Base-by-base conservation (phyloP, 2,888 invertebrate genomes). In the Bembecia ichneumoniformis region DNA sequence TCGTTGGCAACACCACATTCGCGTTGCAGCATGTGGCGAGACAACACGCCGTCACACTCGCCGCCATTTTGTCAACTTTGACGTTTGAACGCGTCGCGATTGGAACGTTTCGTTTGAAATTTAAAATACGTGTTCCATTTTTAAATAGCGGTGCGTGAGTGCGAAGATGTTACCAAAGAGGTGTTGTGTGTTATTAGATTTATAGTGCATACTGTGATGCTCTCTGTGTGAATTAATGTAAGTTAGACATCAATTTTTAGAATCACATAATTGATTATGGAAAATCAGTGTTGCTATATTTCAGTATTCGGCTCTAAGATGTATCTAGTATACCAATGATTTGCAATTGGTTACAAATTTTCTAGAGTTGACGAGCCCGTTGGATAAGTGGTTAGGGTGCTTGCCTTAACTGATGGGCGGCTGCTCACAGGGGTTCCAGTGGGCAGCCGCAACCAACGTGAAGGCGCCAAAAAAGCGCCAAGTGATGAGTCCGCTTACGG, bases 1-100 rank as follows among this genome's bases (percentile, higher is more conserved):
- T 58, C 56, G 60, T 58, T 67, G 69, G 60, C 58, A 71, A 47
- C 55, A 56, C 62, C 66, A 67, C 80, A 81, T 74, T 79, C 77
- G 68, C 49, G 60, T 53, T 55, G 55, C 67, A 77, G 82, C 82
- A 78, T 83, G 82, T 65, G 78, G 71, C 65, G 58, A 58, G 63
- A 57, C 51, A 71, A 58, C 75, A 83, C 84, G 83, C 67, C 49
- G 68, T 58, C 63, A 64, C 60, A 57, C 47, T 51, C 57, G 62
- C 64, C 68, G 68, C 74, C 68, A 68, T 73, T 54, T 69, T 71
- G 58, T 51, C 57, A 50, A 52, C 51, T 68, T 62, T 74, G 72
- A 71, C 67, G 58, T 62, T 43, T 58, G 58, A 52, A 49, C 50
- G 55, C 51, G 28, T 28, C 28, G 28, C 28, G 28, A 15, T 53